Evolutionary conservation across 2,888 invertebrate species (phyloP).

Genomic region (Pherbina coryleti): DNA sequence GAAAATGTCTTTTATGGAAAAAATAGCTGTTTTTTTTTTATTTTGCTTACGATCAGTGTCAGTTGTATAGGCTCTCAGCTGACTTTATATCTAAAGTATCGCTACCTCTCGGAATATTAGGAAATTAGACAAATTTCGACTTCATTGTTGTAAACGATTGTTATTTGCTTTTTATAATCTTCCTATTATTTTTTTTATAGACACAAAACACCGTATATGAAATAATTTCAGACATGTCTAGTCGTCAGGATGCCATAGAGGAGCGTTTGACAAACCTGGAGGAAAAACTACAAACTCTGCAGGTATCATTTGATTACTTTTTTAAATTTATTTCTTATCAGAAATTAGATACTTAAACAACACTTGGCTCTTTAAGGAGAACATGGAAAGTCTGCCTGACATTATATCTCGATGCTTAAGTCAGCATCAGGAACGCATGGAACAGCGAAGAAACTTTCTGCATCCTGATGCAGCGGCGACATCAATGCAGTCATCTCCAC

Average conservation of each 20-base stretch:
- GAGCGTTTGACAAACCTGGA: constrained; percentile 93
- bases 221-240: constrained; percentile 97
- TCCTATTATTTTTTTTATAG: constrained; percentile 72
- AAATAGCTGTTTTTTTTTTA: too few relatives aligned
- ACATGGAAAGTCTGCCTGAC: constrained; percentile 87
- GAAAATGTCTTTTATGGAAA: too few relatives aligned
- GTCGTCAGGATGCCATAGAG: constrained; percentile 92
- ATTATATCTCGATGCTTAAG: constrained; percentile 81
- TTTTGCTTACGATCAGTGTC: too few relatives aligned
- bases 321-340: neutral
- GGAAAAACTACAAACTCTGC: constrained; percentile 88
- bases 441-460: constrained; percentile 86
- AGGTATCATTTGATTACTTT: constrained; percentile 71
- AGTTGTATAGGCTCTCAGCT: too few relatives aligned
- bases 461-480: constrained; percentile 85
- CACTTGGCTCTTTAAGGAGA: constrained; percentile 72
- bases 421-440: constrained; percentile 84
- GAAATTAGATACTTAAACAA: neutral
- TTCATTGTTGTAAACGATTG: neutral
- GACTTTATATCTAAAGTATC: too few relatives aligned
- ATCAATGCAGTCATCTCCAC: constrained; percentile 71
- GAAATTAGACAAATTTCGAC: neutral
- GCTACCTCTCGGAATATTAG: too few relatives aligned
- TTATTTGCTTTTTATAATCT: neutral
- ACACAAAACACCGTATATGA: constrained; percentile 98